These are phyloP conservation scores for Trichonephila clavipes DNA, from an alignment of 1,140 invertebrate genomes.

Conservation along the genomic window DNA sequence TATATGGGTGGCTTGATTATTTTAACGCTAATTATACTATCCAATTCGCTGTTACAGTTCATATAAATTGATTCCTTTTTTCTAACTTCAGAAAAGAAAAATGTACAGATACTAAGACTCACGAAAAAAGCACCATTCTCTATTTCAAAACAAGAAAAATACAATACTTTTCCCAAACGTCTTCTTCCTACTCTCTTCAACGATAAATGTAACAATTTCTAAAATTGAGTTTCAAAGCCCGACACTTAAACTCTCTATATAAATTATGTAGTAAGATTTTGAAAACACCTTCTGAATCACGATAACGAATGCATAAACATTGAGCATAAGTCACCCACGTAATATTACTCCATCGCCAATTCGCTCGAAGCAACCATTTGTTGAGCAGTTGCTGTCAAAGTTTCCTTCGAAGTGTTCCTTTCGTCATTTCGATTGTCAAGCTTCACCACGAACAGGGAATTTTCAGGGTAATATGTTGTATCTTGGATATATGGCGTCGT, in stretches of 20 bases:
- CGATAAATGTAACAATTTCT: conserved; percentile 9
- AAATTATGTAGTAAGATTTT: neutral
- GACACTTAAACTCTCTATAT: conserved; percentile 1
- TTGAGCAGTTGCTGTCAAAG: conserved; percentile 26
- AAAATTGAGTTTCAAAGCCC: neutral
- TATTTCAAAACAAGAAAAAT: neutral
- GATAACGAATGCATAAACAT: conserved; percentile 23
- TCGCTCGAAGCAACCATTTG: neutral
- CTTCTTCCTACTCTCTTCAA: neutral
- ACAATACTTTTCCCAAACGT: neutral
- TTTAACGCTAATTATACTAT: no score
- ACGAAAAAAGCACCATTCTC: no score
- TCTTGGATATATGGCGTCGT: neutral
- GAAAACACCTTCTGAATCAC: neutral
- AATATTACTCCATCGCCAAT: neutral
- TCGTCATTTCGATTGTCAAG: neutral
- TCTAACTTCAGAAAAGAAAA: no score
- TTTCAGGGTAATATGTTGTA: neutral
- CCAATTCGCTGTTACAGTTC: no score
- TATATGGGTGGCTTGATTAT: no score
- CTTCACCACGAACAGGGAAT: neutral
- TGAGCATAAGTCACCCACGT: neutral
- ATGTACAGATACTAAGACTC: no score
- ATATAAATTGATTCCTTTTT: no score
- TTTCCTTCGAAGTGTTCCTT: neutral